phyloP scores from a whole-genome alignment of 1,140 invertebrate species.

The Grapholita molesta region DNA sequence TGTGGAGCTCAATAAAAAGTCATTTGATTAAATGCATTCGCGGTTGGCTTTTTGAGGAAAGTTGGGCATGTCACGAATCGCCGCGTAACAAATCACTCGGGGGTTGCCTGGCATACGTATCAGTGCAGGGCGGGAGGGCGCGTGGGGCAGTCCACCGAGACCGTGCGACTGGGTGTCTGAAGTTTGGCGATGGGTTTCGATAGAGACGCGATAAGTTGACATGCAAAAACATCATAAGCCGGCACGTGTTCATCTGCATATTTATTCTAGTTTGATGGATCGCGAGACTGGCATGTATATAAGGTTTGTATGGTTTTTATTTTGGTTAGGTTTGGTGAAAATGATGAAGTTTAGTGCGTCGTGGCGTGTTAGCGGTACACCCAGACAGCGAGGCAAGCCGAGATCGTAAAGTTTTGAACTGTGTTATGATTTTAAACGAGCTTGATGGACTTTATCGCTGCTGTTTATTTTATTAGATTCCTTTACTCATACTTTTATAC shows the following conservation, averaged over 20 bases:
- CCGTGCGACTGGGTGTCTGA: background rate
- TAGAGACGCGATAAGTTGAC: conserved; percentile 36
- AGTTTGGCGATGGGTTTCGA: conserved; percentile 13
- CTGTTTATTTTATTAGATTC: too few species aligned
- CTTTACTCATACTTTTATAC: too few species aligned
- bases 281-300: background rate
- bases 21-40: conserved; percentile 43
- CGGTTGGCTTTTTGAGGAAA: conserved; percentile 53
- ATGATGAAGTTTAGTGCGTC: background rate
- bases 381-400: background rate
- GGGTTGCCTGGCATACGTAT: conserved; percentile 38
- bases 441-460: too few species aligned
- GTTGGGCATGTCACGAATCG: conserved; percentile 54
- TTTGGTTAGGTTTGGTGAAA: background rate
- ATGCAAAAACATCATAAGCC: conserved; percentile 36
- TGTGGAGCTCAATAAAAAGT: conserved; percentile 16
- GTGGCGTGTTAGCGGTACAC: background rate
- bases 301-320: conserved; percentile 7
- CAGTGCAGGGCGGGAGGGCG: conserved; percentile 56
- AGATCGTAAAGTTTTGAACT: background rate
- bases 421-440: background rate
- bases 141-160: conserved; percentile 26
- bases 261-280: conserved; percentile 2
- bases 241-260: conserved; percentile 13
- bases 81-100: conserved; percentile 51